Evolutionary conservation across 2,797 vertebrate genomes (phyloP).

Genomic region (Crypturellus tataupa): DNA sequence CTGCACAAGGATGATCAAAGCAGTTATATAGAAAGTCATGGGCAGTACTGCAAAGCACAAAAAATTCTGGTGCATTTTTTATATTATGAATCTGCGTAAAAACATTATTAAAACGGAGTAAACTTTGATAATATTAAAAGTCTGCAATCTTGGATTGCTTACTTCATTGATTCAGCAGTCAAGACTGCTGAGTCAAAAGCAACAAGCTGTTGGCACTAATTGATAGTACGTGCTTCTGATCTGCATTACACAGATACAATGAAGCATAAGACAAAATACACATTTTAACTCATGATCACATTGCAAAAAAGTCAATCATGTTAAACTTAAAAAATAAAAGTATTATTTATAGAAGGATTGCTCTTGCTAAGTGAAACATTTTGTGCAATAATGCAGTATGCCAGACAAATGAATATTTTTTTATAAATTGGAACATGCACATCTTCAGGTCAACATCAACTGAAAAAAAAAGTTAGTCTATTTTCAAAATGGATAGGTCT

Average conservation of each 20-base stretch:
- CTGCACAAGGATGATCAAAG: background rate
- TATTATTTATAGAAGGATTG: background rate
- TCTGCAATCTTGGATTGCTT: background rate
- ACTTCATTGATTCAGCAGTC: background rate
- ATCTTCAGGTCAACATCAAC: background rate
- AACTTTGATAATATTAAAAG: background rate
- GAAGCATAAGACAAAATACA: background rate
- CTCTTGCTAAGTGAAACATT: background rate
- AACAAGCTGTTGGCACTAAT: background rate
- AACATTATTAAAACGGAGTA: background rate
- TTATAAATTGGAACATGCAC: background rate
- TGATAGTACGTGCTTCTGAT: background rate
- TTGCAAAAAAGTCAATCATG: background rate
- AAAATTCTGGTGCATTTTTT: background rate
- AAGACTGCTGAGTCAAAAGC: background rate
- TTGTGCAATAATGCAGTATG: background rate
- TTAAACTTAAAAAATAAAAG: background rate
- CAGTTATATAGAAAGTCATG: background rate
- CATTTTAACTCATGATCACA: background rate
- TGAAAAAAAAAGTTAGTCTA: background rate
- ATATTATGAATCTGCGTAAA: background rate
- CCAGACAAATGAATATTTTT: background rate
- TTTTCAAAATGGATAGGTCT: background rate
- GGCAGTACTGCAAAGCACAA: background rate
- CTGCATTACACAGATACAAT: background rate